Base-by-base conservation (phyloP, 2,888 invertebrate genomes). In the Macrophya alboannulata region DNA sequence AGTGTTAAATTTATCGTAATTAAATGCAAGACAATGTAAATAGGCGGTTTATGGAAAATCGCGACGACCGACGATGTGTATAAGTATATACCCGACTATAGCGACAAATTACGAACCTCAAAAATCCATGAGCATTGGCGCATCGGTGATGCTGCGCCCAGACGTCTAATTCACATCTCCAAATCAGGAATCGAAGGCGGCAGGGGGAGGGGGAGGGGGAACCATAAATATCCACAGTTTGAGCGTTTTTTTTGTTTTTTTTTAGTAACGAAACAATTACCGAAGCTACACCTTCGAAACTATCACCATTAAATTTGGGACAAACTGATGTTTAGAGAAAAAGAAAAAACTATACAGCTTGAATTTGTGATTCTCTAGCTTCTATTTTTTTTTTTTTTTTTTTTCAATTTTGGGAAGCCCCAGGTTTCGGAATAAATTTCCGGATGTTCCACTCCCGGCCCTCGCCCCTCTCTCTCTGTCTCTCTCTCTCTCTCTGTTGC, bases 1-100 rank as follows among this genome's bases (percentile, higher is more conserved):
- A 72, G 45, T 72, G 17, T 1, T 40, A 62, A 76, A 81, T 81
- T 81, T 81, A 81, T 81, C 79, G 79, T 81, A 81, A 81, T 81
- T 62, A 62, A 81, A 81, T 81, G 59, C 79, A 31, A 81, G 59
- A 81, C 79, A 81, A 81, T 81, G 62, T 81, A 62, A 81, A 81
- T 81, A 62, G 25, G 55, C 76, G 62, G 76, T 43, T 76, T 48
- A 76, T 25, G 21, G 48, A 25, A 48, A 31, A 76, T 76, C 77
- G 77, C 55, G 77, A 0, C 43, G 76, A 76, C 48, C 48, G 48
- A 21, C 74, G n/a, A n/a, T n/a, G n/a, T n/a, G n/a, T n/a, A n/a
- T n/a, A 31, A 31, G 31, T 31, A 1, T 31, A 31, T 31, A 31
- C 31, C 31, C 31, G 31, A 1, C 31, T 31, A 31, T 45, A 12